Base-by-base conservation (phyloP, 2,888 invertebrate genomes). In the Tuta absoluta region DNA sequence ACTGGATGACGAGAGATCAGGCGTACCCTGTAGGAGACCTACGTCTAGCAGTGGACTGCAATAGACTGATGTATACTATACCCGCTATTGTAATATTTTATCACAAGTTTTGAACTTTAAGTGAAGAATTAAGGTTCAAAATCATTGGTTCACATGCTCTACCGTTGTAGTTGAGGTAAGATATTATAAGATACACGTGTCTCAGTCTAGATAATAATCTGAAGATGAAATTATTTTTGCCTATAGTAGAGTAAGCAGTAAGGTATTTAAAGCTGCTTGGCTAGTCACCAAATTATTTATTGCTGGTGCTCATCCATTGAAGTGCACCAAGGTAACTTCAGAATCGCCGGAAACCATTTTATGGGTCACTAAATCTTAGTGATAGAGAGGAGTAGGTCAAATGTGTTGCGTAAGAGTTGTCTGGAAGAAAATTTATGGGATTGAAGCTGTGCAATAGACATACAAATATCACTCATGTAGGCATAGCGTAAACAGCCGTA, bases 201-300 rank as follows among this genome's bases (percentile, higher is more conserved):
- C n/a, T n/a, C n/a, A n/a, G n/a, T n/a, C n/a, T 33, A 8, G 4
- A 33, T 33, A 33, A 33, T 5, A 12, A 23, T 12, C 21, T 51
- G 51, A 51, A 51, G 17, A 23, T 51, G 51, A 51, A 8, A 19
- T 51, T 19, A 51, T 51, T 21, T 23, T 19, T 23, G 23, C 12
- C 21, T 11, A 51, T 21, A 11, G 8, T 49, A 21, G 2, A 33
- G 33, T 33, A 33, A 33, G 33, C 10, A 33, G 33, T 33, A 8
- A 33, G 33, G 33, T 51, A 51, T 51, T 51, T 51, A 51, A 51
- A 51, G 23, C 11, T 23, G 17, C 17, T 51, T 51, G 51, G 51
- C 51, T 51, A 23, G 21, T 23, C 23, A 51, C 51, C 51, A 51
- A 51, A 19, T 23, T 51, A 51, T 51, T 51, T 51, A 51, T 51